Base-by-base conservation (phyloP, 2,888 invertebrate species). In the Noctua comes region DNA sequence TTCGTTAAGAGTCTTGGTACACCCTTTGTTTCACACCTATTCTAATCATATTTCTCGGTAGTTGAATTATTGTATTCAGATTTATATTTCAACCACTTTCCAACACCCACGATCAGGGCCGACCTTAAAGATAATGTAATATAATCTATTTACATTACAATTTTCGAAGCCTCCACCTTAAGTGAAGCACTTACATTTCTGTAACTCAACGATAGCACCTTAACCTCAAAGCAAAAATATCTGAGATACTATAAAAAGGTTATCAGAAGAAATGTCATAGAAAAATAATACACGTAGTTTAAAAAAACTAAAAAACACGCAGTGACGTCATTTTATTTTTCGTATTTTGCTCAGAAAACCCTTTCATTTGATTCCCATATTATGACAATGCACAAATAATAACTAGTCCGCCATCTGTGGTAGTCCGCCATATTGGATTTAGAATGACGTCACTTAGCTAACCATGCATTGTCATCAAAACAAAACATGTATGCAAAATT, bases 171-270 rank as follows among this genome's bases (percentile, higher is more conserved):
- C 54, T 65, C 43, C 54, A 71, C 59, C 21, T 40, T 40, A 62
- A 69, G 59, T 64, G 40, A 70, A 66, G 13, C 62, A 74, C 71
- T 68, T 65, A 69, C 13, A 74, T 76, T 74, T 79, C 48, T 31
- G 57, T 76, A 79, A 62, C 46, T 43, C 31, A n/a, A 57, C 70
- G 18, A 64, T 71, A 65, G 51, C 72, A 73, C 31, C 70, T 57
- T 51, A 48, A 82, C 43, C 71, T 51, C 57, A 62, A 48, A 77
- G 10, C 62, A 43, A 43, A 62, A 62, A 31, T 31, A 62, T 31
- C 31, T 62, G 62, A 62, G 31, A 0, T 31, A 59, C 59, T 27
- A 27, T 31, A 18, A n/a, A 27, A 7, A 16, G 59, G 59, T 59
- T 27, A 59, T 59, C 2, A 27, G 16, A 59, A 7, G 5, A 24